phyloP scores from a whole-genome alignment of 2,113 vertebrate species.

The Mustela lutreola region DNA sequence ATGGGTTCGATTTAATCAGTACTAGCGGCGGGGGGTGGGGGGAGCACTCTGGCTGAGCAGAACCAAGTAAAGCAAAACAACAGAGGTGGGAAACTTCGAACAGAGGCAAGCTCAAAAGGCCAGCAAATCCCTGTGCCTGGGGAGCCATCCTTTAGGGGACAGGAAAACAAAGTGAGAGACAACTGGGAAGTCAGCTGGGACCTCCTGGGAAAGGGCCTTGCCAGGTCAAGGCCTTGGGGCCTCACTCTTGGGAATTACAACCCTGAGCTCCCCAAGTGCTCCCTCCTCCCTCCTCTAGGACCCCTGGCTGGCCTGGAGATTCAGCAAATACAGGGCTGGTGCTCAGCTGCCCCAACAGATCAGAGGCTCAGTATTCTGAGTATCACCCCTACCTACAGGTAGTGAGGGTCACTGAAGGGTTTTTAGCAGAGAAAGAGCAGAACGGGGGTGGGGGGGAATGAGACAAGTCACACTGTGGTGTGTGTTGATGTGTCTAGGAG shows the following conservation, averaged over 20 bases:
- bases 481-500: neutral
- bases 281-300: neutral
- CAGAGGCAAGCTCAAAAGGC: neutral
- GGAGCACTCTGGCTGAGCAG: neutral
- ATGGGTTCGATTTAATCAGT: neutral
- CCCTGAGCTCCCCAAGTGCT: neutral
- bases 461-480: neutral
- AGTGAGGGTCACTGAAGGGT: neutral
- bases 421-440: constrained; percentile 33
- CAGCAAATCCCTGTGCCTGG: neutral
- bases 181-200: neutral
- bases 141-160: neutral
- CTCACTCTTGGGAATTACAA: neutral
- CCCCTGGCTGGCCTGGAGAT: neutral
- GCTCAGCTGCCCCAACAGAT: neutral
- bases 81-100: neutral
- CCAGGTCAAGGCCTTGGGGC: neutral
- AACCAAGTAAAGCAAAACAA: constrained; percentile 33
- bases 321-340: neutral
- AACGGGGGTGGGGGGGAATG: neutral
- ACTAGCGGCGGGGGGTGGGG: neutral
- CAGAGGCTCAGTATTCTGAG: neutral
- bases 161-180: neutral
- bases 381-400: neutral
- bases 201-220: neutral